phyloP scores from a whole-genome alignment of 2,888 invertebrate genomes.

The Melanargia galathea region DNA sequence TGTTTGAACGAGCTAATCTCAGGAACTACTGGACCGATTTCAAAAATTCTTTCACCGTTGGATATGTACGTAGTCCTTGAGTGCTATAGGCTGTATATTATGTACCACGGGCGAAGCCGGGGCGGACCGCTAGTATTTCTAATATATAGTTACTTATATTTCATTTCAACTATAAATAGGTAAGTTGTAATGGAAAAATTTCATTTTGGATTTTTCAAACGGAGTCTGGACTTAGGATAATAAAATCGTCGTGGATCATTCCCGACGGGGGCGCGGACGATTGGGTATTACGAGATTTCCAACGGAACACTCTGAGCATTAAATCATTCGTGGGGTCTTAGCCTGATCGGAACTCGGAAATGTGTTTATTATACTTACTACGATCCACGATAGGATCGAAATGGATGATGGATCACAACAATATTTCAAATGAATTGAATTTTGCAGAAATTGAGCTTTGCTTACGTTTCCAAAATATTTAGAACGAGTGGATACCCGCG shows the following conservation, averaged over 20 bases:
- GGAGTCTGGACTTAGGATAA: slow-evolving; percentile 34
- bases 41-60: too few relatives aligned
- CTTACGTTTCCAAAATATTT: too few relatives aligned
- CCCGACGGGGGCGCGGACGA: slow-evolving; percentile 54
- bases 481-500: too few relatives aligned
- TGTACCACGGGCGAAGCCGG: too few relatives aligned
- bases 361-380: slow-evolving; percentile 46
- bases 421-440: background rate
- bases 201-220: slow-evolving; percentile 10
- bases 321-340: slow-evolving; percentile 59
- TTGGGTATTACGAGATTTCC: slow-evolving; percentile 78
- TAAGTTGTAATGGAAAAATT: background rate
- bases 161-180: too few relatives aligned
- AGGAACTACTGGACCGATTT: too few relatives aligned
- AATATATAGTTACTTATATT: too few relatives aligned
- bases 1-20: too few relatives aligned
- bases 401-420: background rate
- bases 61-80: too few relatives aligned
- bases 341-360: slow-evolving; percentile 48
- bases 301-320: slow-evolving; percentile 55
- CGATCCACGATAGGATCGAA: slow-evolving; percentile 22
- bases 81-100: too few relatives aligned
- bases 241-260: slow-evolving; percentile 32
- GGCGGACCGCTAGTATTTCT: too few relatives aligned
- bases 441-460: background rate